These are phyloP conservation scores for Podocnemis expansa DNA, from an alignment of 2,113 vertebrate genomes.

Conservation along the genomic window DNA sequence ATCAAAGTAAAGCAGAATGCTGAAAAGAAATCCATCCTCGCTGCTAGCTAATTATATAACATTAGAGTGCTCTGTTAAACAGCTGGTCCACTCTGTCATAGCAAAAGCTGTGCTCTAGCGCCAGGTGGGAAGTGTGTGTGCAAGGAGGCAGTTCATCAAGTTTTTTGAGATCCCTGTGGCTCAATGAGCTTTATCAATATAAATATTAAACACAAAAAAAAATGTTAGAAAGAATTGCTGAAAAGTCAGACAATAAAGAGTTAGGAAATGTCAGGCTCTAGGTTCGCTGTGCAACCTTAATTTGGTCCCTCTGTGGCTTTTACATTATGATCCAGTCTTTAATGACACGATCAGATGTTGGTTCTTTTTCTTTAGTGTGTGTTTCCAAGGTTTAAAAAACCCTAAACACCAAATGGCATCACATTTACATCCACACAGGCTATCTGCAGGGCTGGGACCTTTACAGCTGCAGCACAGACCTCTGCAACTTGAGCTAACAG, in stretches of 20 bases:
- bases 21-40: not conserved
- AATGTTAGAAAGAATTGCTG: not conserved
- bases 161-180: not conserved
- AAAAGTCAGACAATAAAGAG: not conserved
- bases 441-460: not conserved
- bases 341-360: slow-evolving; percentile 5
- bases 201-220: not conserved
- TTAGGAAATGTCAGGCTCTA: not conserved
- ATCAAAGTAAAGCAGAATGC: not conserved
- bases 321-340: not conserved
- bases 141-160: not conserved
- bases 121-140: too few relatives aligned
- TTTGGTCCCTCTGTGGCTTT: not conserved
- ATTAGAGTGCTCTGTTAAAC: not conserved
- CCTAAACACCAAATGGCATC: not conserved
- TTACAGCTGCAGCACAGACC: not conserved
- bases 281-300: not conserved
- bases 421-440: not conserved
- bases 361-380: not conserved
- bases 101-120: too few relatives aligned
- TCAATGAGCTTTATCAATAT: not conserved
- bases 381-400: not conserved
- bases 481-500: not conserved
- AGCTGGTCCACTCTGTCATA: not conserved
- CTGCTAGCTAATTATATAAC: not conserved